Base-by-base conservation (phyloP, 1,140 invertebrate genomes). In the Mylabris phalerata region DNA sequence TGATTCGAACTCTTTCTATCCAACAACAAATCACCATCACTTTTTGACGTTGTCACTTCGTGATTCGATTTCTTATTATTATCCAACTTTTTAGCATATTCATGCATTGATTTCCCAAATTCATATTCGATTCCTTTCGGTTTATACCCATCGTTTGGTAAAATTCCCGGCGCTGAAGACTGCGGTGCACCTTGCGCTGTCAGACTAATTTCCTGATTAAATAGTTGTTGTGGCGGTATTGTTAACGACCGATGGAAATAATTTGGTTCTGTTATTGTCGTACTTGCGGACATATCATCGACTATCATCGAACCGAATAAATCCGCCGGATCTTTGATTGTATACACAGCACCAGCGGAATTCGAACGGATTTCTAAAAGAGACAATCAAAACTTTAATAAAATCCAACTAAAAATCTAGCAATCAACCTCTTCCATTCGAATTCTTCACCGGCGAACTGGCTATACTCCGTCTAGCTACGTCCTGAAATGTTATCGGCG, bases 401-500 rank as follows among this genome's bases (percentile, higher is more conserved):
- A 32, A 32, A 32, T 5, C 4, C 32, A 32, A 32, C 32, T 19
- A 19, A 19, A 19, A 19, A 40, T 40, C 10, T 40, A 42, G 10
- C 9, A 42, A n/a, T 71, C 72, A 72, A 75, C 74, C 75, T 73
- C 67, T 72, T 68, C 67, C 72, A 68, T 68, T 69, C 66, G 61
- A 64, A 57, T 65, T 62, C 61, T 82, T 81, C 5, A 81, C 80
- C 0, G 88, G 88, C 0, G 87, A 89, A 71, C 84, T 88, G 0
- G 82, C 84, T 39, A 86, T 83, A 55, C 88, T 90, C 25, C 86
- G 73, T 4, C 85, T 74, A 0, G 87, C 87, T 1, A 92, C 86
- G 68, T 92, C 90, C 66, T 91, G 86, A 61, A 91, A 90, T 0
- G 88, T 91, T 38, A 92, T 87, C 0, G 90, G 90, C 0, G 89